Conservation (phyloP, 2,888 invertebrate species). For the Pammene fasciana region DNA sequence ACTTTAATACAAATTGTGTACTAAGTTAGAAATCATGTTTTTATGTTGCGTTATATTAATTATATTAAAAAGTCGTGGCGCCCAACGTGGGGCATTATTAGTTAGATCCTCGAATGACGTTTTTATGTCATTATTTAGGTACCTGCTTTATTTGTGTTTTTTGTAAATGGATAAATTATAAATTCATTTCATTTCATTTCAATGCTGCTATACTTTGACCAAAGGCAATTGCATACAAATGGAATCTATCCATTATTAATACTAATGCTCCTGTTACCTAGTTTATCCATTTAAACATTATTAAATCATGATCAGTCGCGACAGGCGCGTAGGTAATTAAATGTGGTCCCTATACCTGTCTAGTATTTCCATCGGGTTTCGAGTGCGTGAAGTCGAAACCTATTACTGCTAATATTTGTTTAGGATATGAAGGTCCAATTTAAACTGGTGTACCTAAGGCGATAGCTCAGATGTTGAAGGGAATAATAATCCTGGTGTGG, state of each 20-base stretch:
- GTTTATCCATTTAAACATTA: slow-evolving; percentile 68
- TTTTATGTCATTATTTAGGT: too few species aligned
- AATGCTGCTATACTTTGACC: neutral
- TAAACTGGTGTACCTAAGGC: neutral
- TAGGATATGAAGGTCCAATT: neutral
- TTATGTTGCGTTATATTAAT: too few species aligned
- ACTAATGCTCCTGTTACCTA: slow-evolving; percentile 51
- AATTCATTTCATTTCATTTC: too few species aligned
- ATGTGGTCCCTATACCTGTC: slow-evolving; percentile 45
- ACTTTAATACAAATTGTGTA: too few species aligned
- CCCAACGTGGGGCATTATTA: too few species aligned
- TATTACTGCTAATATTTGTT: neutral
- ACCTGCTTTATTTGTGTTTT: too few species aligned
- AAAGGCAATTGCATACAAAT: slow-evolving; percentile 3
- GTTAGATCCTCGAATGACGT: too few species aligned
- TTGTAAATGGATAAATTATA: too few species aligned
- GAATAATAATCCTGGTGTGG: slow-evolving; percentile 49
- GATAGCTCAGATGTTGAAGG: neutral
- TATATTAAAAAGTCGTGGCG: too few species aligned
- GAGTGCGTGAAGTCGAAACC: neutral
- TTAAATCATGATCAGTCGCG: slow-evolving; percentile 63
- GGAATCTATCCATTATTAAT: slow-evolving; percentile 54
- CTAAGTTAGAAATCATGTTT: too few species aligned
- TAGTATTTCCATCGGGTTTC: neutral
- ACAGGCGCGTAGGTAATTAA: slow-evolving; percentile 55